Conservation (phyloP, 1,140 invertebrate species). For the Bombus superbus region DNA sequence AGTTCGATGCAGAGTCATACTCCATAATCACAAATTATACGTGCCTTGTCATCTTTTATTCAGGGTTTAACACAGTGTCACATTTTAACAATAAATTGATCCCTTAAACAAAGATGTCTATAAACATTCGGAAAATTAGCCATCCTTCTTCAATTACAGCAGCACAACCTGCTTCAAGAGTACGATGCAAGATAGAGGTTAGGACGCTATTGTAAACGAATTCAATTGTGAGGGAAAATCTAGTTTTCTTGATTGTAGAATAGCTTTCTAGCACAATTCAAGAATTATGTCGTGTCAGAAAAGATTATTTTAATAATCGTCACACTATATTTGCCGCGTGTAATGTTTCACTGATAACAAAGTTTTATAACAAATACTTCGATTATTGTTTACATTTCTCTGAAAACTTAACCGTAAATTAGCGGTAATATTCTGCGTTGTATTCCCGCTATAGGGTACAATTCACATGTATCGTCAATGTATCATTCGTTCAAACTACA, state of each 20-base stretch:
- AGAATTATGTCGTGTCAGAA: not conserved
- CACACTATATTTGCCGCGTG: not conserved
- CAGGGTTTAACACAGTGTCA: constrained; percentile 32
- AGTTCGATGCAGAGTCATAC: constrained; percentile 77
- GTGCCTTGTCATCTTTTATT: constrained; percentile 60
- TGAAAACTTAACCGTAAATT: constrained; percentile 42
- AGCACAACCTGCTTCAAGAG: not conserved
- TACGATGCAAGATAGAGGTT: constrained; percentile 18
- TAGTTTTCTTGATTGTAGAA: not conserved
- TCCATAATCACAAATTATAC: constrained; percentile 71
- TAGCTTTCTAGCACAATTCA: not conserved
- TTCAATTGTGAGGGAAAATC: not conserved
- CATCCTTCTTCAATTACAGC: not conserved
- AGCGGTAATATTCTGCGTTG: constrained; percentile 19
- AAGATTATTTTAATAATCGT: not conserved
- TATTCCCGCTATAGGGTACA: not conserved
- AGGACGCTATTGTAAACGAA: constrained; percentile 41
- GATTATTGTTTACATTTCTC: constrained; percentile 65
- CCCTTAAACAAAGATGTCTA: not conserved
- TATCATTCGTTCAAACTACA: not conserved
- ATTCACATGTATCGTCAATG: not conserved
- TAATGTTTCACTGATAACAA: not conserved
- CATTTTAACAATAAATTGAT: constrained; percentile 3
- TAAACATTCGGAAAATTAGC: not conserved
- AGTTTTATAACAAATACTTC: constrained; percentile 31